A percentile compares a stretch with the other conserved stretches of the same genome.
Conservation (phyloP, 2,888 invertebrate species). For the Cosmorhoe ocellata region DNA sequence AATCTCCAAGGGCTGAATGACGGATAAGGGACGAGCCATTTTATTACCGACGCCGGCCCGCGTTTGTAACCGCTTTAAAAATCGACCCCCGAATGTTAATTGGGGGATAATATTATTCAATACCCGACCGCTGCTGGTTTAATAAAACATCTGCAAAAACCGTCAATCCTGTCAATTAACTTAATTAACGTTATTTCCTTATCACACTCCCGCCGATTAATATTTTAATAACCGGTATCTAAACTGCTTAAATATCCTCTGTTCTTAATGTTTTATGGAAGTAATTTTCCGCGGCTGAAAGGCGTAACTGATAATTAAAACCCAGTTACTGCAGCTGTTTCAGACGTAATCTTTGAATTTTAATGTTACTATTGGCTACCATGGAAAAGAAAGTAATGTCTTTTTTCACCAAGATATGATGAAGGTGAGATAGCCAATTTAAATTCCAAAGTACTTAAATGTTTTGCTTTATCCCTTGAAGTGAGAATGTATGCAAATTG, state of each 20-base stretch:
- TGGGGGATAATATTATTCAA: constrained; percentile 77
- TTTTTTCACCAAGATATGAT: background rate
- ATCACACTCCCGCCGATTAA: constrained; percentile 33
- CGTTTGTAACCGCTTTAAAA: constrained; percentile 71
- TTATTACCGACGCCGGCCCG: constrained; percentile 75
- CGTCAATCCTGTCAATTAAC: constrained; percentile 27
- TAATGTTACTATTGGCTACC: constrained; percentile 56
- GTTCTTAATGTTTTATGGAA: constrained; percentile 71
- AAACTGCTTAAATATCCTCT: constrained; percentile 64
- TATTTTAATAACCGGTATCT: constrained; percentile 61
- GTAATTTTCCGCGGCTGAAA: constrained; percentile 72
- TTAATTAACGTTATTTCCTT: constrained; percentile 19
- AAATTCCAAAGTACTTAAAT: constrained; percentile 14
- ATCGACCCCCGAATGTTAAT: constrained; percentile 75
- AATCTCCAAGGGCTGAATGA: constrained; percentile 80
- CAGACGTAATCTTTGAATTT: constrained; percentile 67
- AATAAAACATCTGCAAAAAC: constrained; percentile 52
- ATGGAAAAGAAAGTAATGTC: constrained; percentile 54
- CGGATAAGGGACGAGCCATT: constrained; percentile 79
- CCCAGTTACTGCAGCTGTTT: constrained; percentile 75
- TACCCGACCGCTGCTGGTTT: constrained; percentile 62
- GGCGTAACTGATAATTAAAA: constrained; percentile 79
- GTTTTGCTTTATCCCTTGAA: constrained; percentile 15
- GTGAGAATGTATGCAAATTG: constrained; percentile 31
- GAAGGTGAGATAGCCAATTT: too few species aligned